phyloP scores from a whole-genome alignment of 2,888 invertebrate genomes.

The Polymixis flavicincta region DNA sequence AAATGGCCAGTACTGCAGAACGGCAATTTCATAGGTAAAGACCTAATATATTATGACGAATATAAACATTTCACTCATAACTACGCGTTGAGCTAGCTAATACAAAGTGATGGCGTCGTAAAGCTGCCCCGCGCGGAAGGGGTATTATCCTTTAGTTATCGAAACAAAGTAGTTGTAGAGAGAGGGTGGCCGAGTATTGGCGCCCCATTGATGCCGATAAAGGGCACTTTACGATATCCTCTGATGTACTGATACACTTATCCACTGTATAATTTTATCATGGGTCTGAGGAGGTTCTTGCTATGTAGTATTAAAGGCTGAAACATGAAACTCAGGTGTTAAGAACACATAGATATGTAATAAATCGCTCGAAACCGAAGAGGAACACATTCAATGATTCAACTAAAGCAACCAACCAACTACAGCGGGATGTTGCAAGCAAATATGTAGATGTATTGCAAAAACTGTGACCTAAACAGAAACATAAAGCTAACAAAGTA shows the following conservation, averaged over 20 bases:
- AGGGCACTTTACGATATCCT: slow-evolving; percentile 34
- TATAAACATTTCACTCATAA: slow-evolving; percentile 34
- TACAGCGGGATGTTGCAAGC: neutral
- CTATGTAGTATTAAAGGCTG: no score
- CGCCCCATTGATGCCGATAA: slow-evolving; percentile 10
- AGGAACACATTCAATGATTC: neutral
- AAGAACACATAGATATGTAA: neutral
- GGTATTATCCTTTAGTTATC: slow-evolving; percentile 26
- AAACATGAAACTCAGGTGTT: neutral
- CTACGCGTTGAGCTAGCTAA: slow-evolving; percentile 37
- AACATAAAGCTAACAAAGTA: neutral
- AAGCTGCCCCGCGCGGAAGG: neutral
- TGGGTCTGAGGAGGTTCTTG: neutral
- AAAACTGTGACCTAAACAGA: neutral
- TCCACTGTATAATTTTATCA: neutral
- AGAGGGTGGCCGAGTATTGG: neutral
- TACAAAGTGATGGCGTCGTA: slow-evolving; percentile 44
- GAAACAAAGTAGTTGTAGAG: slow-evolving; percentile 13
- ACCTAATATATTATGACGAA: no score
- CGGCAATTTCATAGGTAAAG: no score
- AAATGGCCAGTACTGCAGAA: no score
- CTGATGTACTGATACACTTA: slow-evolving; percentile 13
- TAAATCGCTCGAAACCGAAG: neutral
- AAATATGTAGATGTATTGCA: neutral
- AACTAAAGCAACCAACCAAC: neutral